Percentiles rank a stretch among this genome's conserved stretches.
phyloP scores from a whole-genome alignment of 2,113 vertebrate species.

The Crotalus helleri region DNA sequence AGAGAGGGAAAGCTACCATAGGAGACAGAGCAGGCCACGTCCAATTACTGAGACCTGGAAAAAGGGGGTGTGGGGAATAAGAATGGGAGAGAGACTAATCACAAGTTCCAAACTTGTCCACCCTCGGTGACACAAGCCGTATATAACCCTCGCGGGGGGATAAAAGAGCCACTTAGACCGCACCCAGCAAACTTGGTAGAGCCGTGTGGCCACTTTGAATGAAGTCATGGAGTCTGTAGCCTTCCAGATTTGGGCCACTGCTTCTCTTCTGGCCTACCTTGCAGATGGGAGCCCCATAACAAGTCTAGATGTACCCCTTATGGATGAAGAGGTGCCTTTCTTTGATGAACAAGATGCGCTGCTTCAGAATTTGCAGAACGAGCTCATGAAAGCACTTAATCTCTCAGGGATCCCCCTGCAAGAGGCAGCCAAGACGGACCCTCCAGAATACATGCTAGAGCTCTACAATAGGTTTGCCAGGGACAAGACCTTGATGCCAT shows the following conservation, averaged over 20 bases:
- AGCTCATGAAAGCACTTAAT: slow-evolving; percentile 89
- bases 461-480: slow-evolving; percentile 95
- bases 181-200: slow-evolving; percentile 54
- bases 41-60: slow-evolving; percentile 82
- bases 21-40: slow-evolving; percentile 69
- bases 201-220: slow-evolving; percentile 43
- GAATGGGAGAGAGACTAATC: slow-evolving; percentile 67
- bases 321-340: slow-evolving; percentile 81
- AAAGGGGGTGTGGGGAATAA: slow-evolving; percentile 63
- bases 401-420: slow-evolving; percentile 79
- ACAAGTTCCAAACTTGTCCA: slow-evolving; percentile 78
- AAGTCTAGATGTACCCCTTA: slow-evolving; percentile 76
- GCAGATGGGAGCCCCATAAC: slow-evolving; percentile 80
- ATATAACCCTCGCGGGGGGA: slow-evolving; percentile 56
- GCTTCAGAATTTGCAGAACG: slow-evolving; percentile 85
- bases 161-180: slow-evolving; percentile 69
- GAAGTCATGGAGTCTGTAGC: slow-evolving; percentile 64
- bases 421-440: slow-evolving; percentile 78
- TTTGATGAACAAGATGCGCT: slow-evolving; percentile 85
- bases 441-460: slow-evolving; percentile 97
- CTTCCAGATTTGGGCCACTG: slow-evolving; percentile 56
- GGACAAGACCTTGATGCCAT: slow-evolving; percentile 87
- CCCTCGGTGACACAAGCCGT: slow-evolving; percentile 72
- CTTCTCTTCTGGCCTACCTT: slow-evolving; percentile 65
- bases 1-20: slow-evolving; percentile 80